phyloP scores from a whole-genome alignment of 2,113 vertebrate species.

The Eurypyga helias region DNA sequence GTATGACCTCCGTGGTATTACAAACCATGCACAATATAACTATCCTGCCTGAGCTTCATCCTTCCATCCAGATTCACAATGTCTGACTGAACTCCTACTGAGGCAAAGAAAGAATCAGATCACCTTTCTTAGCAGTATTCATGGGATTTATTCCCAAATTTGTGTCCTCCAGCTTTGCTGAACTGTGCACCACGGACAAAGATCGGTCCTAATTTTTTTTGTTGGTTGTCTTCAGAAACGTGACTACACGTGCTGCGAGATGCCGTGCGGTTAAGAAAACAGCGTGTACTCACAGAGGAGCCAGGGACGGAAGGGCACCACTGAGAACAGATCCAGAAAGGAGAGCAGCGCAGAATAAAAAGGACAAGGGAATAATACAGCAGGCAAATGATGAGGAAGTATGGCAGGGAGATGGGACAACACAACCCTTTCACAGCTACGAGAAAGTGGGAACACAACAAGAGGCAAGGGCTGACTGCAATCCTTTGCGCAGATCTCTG shows the following conservation, averaged over 20 bases:
- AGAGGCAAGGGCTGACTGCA: background rate
- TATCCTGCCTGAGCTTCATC: background rate
- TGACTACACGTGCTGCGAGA: background rate
- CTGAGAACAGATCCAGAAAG: background rate
- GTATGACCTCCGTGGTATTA: no score
- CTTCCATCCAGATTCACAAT: background rate
- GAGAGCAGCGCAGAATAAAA: background rate
- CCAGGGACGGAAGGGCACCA: rapidly evolving
- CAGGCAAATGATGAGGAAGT: background rate
- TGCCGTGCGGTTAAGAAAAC: background rate
- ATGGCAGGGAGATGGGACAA: background rate
- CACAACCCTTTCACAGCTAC: background rate
- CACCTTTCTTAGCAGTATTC: background rate
- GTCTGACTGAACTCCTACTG: background rate
- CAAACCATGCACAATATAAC: background rate
- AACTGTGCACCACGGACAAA: rapidly evolving
- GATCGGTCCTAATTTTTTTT: background rate
- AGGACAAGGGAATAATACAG: background rate
- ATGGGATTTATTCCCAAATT: background rate
- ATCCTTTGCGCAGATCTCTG: background rate
- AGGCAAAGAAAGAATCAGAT: background rate
- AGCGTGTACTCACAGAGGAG: no score
- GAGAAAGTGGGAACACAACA: background rate
- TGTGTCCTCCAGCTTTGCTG: background rate
- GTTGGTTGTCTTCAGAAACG: background rate